Base-by-base conservation (phyloP, 2,888 invertebrate genomes). In the Trissoscelio sp. region DNA sequence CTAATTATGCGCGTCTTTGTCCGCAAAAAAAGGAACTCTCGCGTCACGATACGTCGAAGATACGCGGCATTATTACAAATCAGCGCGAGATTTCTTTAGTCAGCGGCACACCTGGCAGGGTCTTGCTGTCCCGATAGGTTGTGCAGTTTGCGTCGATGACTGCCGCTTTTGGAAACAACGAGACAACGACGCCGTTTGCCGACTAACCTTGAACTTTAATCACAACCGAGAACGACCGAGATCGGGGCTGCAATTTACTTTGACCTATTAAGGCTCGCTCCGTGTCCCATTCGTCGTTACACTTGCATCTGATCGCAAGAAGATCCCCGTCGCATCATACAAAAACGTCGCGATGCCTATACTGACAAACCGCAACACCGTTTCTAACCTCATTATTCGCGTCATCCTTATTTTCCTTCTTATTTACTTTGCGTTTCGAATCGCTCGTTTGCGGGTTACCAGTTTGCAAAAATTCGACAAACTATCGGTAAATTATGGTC, bases 151-250 rank as follows among this genome's bases (percentile, higher is more conserved):
- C 58, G 66, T 51, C 66, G 72, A 73, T 58, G 73, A 73, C 60
- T 73, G 66, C 79, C 66, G 66, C 60, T 67, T 79, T 79, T 79
- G 79, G 79, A 72, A 66, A 16, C 72, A 39, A 18, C 48, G 66
- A 57, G 79, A 72, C 72, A 79, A 73, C 79, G 44, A 51, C 73
- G 79, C 60, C 22, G 60, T 67, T 79, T 48, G 58, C 79, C 62
- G 78, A 60, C 74, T 79, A 82, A 82, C 83, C 84, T 84, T 84
- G 83, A 79, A 83, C 81, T 83, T 79, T 81, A 81, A 80, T 82
- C 77, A 70, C 70, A 69, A 16, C 62, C 69, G 72, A 64, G 69
- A 79, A 81, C 75, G 73, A 79, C 69, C 62, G 75, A 75, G 81
- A 81, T 78, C 81, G 69, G 66, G 73, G 14, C 74, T 69, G 83